Evolutionary conservation across 2,888 invertebrate genomes (phyloP).

Genomic region (Lepidocyrtinus sp.): DNA sequence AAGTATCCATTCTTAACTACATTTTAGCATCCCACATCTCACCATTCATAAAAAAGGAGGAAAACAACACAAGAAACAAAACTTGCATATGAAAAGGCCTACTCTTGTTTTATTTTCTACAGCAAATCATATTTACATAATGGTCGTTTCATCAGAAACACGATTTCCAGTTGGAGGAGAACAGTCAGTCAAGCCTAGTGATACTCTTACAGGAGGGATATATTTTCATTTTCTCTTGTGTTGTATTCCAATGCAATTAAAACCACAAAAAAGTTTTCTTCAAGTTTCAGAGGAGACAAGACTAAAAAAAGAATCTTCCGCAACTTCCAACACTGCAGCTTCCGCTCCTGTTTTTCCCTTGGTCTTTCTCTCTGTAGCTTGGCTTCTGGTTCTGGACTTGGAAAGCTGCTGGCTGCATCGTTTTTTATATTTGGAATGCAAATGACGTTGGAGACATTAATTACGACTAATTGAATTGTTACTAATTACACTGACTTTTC

Average conservation of each 20-base stretch:
- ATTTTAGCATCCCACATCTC: conserved; percentile 22
- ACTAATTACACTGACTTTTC: conserved; percentile 70
- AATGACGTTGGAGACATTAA: conserved; percentile 70
- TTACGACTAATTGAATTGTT: conserved; percentile 70
- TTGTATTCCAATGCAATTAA: conserved; percentile 12
- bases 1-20: conserved; percentile 43
- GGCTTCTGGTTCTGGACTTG: background rate
- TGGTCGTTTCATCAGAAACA: conserved; percentile 51
- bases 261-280: conserved; percentile 14
- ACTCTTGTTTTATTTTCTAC: conserved; percentile 40
- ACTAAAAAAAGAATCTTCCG: background rate
- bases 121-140: conserved; percentile 63
- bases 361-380: background rate
- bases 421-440: conserved; percentile 67
- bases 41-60: background rate
- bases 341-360: conserved; percentile 37
- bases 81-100: conserved; percentile 15
- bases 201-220: conserved; percentile 1
- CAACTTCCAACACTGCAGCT: conserved; percentile 34
- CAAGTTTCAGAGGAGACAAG: background rate
- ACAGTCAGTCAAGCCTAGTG: background rate
- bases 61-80: conserved; percentile 32
- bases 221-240: conserved; percentile 1
- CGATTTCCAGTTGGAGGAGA: conserved; percentile 9
- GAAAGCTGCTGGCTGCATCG: conserved; percentile 29